Conservation (phyloP, 2,797 vertebrate species). For the Platalea minor region DNA sequence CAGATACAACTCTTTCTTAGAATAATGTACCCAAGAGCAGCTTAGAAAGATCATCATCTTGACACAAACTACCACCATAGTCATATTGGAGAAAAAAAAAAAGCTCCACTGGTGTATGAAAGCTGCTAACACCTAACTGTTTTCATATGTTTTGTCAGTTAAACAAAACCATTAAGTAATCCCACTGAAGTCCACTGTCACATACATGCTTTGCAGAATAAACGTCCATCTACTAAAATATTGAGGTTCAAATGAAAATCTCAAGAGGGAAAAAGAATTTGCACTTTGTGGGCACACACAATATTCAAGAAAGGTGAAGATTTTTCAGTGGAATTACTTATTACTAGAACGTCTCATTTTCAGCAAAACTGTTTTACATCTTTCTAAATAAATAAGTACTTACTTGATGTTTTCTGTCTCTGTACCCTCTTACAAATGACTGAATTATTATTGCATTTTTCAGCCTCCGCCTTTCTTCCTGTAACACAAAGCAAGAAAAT, state of each 20-base stretch:
- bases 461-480: slow-evolving; percentile 95
- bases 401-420: slow-evolving; percentile 94
- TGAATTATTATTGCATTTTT: slow-evolving; percentile 98
- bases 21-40: neutral
- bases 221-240: neutral
- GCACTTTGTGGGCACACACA: neutral
- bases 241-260: neutral
- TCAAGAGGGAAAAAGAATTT: neutral
- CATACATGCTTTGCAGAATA: neutral
- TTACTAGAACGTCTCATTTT: neutral
- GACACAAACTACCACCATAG: neutral
- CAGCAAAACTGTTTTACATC: neutral
- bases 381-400: slow-evolving; percentile 16
- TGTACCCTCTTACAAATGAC: slow-evolving; percentile 93
- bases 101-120: neutral
- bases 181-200: neutral
- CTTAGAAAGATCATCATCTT: neutral
- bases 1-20: neutral
- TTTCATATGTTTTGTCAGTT: neutral
- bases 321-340: neutral
- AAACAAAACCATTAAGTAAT: rapidly evolving
- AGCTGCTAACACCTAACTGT: neutral
- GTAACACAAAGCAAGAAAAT: slow-evolving; percentile 21
- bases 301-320: neutral
- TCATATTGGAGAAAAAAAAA: neutral